phyloP scores from a whole-genome alignment of 2,888 invertebrate genomes.

The Leucania comma region DNA sequence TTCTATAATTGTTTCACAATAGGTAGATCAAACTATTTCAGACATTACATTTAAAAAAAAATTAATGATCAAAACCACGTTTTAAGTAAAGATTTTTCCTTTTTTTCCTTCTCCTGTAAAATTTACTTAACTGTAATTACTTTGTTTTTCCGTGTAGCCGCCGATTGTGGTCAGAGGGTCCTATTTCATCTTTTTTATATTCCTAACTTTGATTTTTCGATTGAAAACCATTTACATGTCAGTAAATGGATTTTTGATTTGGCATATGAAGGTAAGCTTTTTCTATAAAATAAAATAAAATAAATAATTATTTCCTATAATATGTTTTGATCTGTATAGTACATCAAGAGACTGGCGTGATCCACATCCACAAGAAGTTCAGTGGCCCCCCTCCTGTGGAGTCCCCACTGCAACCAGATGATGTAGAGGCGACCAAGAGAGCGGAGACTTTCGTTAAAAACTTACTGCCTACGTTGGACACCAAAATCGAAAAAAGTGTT shows the following conservation, averaged over 20 bases:
- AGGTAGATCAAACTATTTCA: no score
- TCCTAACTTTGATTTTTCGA: background rate
- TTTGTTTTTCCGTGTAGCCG: no score
- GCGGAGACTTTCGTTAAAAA: conserved; percentile 3
- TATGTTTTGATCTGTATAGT: conserved; percentile 4
- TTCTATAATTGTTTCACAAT: no score
- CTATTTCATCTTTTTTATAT: background rate
- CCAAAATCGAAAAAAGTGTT: background rate
- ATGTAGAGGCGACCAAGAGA: conserved; percentile 10
- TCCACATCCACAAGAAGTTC: conserved; percentile 26
- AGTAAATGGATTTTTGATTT: background rate
- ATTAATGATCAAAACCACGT: no score
- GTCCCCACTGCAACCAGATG: conserved; percentile 7
- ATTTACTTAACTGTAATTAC: no score
- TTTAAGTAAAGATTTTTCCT: no score
- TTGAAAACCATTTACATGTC: background rate
- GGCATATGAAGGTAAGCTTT: background rate
- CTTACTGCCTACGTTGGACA: background rate
- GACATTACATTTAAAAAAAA: no score
- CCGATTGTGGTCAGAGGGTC: no score
- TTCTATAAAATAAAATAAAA: background rate
- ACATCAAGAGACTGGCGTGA: conserved; percentile 16
- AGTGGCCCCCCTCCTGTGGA: background rate
- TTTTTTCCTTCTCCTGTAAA: no score
- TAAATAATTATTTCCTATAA: background rate